phyloP scores from a whole-genome alignment of 2,113 vertebrate species.

The Fregata magnificens region DNA sequence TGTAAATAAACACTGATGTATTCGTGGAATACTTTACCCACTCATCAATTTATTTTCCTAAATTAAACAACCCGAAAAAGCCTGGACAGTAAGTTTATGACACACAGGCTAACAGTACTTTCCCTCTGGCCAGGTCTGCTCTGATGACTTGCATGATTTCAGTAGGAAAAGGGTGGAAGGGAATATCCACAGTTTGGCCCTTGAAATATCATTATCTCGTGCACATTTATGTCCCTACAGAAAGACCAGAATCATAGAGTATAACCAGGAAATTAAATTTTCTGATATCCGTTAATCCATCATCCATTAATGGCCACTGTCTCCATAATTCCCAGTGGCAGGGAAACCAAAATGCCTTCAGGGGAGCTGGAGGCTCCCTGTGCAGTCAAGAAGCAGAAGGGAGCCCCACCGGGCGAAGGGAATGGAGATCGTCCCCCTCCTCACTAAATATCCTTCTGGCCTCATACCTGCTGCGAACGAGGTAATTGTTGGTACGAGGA shows the following conservation, averaged over 20 bases:
- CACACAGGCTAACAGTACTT: background rate
- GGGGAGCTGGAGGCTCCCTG: background rate
- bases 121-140: background rate
- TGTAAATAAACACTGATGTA: background rate
- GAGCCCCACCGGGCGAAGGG: accelerated
- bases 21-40: accelerated
- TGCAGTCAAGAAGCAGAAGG: background rate
- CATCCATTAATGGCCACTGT: background rate
- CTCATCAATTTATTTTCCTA: background rate
- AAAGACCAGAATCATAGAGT: background rate
- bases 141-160: background rate
- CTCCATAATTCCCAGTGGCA: background rate
- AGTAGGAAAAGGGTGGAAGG: background rate
- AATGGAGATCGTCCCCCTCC: background rate
- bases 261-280: background rate
- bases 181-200: background rate
- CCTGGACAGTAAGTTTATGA: background rate
- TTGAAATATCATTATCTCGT: accelerated
- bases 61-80: background rate
- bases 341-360: background rate
- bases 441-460: background rate
- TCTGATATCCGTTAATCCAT: background rate
- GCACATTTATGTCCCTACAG: background rate
- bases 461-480: accelerated
- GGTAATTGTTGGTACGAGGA: background rate